A percentile compares a stretch with the other conserved stretches of the same genome.
Evolutionary conservation across 2,113 vertebrate species (phyloP).

Genomic region (Panthera uncia): DNA sequence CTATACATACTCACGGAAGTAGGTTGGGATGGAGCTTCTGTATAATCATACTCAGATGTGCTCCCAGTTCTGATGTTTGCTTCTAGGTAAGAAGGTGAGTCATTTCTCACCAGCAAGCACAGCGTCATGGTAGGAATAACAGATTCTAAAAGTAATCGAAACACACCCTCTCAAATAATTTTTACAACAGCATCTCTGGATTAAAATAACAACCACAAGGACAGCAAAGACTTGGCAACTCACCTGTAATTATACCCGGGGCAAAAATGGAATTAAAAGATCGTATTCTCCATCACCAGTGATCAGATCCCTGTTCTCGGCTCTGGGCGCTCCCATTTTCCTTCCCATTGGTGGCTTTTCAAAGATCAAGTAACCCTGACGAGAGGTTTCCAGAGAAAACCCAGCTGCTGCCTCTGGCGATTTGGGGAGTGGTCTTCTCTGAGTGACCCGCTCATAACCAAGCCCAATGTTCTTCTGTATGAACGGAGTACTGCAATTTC

Average conservation of each 20-base stretch:
- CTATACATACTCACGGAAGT: neutral
- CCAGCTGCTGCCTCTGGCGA: neutral
- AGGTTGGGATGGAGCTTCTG: neutral
- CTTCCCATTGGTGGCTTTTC: neutral
- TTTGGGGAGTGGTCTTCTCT: neutral
- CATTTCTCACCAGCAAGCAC: neutral
- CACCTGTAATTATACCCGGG: neutral
- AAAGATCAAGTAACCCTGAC: neutral
- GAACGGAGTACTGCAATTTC: neutral
- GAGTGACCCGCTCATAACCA: neutral
- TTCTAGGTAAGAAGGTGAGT: neutral
- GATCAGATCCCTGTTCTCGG: neutral
- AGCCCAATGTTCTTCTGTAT: neutral
- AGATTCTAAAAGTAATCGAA: neutral
- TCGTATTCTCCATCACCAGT: neutral
- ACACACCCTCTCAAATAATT: neutral
- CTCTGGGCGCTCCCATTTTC: neutral
- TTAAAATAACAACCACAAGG: neutral
- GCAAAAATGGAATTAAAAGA: neutral
- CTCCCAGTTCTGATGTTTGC: neutral
- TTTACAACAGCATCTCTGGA: neutral
- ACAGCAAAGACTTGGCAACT: neutral
- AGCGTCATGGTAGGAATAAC: neutral
- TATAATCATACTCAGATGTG: neutral
- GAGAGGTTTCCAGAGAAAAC: neutral